Conservation (phyloP, 2,888 invertebrate genomes). For the Catocala fraxini region DNA sequence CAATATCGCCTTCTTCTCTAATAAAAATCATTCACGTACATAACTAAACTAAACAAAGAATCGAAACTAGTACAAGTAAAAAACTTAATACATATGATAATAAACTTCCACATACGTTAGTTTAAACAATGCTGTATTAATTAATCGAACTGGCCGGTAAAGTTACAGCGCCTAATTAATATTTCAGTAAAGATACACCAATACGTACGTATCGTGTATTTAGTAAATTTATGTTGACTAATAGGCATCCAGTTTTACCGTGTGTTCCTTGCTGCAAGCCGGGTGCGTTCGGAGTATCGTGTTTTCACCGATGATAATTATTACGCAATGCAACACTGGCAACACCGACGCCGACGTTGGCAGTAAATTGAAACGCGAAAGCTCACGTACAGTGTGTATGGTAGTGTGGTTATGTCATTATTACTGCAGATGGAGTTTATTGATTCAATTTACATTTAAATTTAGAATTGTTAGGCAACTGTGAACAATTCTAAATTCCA, state of each 20-base stretch:
- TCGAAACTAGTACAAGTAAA: no score
- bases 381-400: conserved; percentile 29
- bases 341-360: conserved; percentile 54
- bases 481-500: neutral
- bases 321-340: conserved; percentile 67
- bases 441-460: neutral
- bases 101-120: no score
- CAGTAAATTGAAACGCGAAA: conserved; percentile 63
- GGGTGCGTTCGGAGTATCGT: conserved; percentile 58
- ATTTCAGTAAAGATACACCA: conserved; percentile 42
- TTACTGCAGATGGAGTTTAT: conserved; percentile 24
- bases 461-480: neutral
- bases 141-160: conserved; percentile 34
- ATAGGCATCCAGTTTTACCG: conserved; percentile 58
- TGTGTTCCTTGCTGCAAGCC: conserved; percentile 36
- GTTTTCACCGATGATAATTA: conserved; percentile 71
- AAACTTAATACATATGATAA: no score
- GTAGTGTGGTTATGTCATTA: conserved; percentile 42
- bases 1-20: no score
- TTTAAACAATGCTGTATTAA: conserved; percentile 21
- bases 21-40: no score
- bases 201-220: conserved; percentile 39
- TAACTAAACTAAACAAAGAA: no score
- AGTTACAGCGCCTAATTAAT: conserved; percentile 50
- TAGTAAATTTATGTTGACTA: conserved; percentile 49